Base-by-base conservation (phyloP, 2,113 vertebrate genomes). In the Platysteira castanea region DNA sequence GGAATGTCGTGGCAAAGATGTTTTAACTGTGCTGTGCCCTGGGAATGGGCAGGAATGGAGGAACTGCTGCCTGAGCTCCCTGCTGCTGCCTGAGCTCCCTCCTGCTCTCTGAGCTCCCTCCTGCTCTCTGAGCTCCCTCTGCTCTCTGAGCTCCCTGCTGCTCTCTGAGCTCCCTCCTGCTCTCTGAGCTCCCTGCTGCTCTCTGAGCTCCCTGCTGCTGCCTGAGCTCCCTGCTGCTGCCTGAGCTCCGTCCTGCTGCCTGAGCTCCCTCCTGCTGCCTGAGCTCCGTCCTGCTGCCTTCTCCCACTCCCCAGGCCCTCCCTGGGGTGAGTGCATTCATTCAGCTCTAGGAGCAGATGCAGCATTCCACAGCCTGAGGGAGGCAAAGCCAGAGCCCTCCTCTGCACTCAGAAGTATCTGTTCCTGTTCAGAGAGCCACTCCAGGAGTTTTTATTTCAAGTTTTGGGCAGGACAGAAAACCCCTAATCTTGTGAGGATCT, bases 41-140 rank as follows among this genome's bases (percentile, higher is more conserved):
- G 65, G 0, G n/a, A n/a, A n/a, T n/a, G n/a, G n/a, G 1, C 0
- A 0, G 54, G 42, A 35, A 28, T 0, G 67, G 19, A 27, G 12
- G 6, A 47, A 33, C 11, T 35, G 27, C 64, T 65, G 30, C 39
- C 17, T 13, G 37, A 59, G 56, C 9, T 33, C 16, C 8, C 42
- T 60, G 44, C 23, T 11, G 15, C 49, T 42, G 28, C 39, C 52
- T 5, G 8, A 50, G 15, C 13, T 26, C 16, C 8, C n/a, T n/a
- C n/a, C n/a, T n/a, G n/a, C n/a, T n/a, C n/a, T n/a, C n/a, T n/a
- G n/a, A n/a, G n/a, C n/a, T n/a, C n/a, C n/a, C n/a, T n/a, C n/a
- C n/a, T n/a, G n/a, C n/a, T n/a, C n/a, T n/a, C n/a, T n/a, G n/a
- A n/a, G n/a, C n/a, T n/a, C n/a, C n/a, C n/a, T n/a, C n/a, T n/a